A percentile compares a stretch with the other conserved stretches of the same genome.
Conservation (phyloP, 1,140 invertebrate genomes). For the Anastrepha ludens region DNA sequence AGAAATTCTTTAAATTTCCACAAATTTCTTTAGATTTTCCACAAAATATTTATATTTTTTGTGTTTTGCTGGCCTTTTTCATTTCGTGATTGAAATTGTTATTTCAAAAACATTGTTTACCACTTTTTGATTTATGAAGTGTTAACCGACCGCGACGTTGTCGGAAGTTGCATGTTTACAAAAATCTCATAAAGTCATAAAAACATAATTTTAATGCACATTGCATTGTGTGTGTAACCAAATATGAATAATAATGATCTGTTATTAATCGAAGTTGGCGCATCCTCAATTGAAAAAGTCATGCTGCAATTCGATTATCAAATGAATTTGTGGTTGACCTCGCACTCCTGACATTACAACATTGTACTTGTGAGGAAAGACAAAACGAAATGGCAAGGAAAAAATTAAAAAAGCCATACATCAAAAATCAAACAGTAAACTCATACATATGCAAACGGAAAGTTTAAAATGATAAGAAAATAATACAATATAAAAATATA, state of each 20-base stretch:
- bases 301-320: neutral
- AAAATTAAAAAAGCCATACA: neutral
- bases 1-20: too few species aligned
- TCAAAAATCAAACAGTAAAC: neutral
- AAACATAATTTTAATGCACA: slow-evolving; percentile 30
- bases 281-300: slow-evolving; percentile 43
- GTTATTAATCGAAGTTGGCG: slow-evolving; percentile 22
- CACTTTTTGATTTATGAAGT: slow-evolving; percentile 13
- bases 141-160: neutral
- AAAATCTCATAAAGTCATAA: slow-evolving; percentile 33
- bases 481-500: too few species aligned
- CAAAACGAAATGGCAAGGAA: neutral
- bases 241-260: slow-evolving; percentile 13
- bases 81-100: too few species aligned
- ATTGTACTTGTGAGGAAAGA: neutral
- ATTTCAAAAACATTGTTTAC: neutral
- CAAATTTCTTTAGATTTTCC: too few species aligned
- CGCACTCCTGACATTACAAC: slow-evolving; percentile 16
- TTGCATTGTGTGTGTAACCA: neutral
- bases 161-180: slow-evolving; percentile 42
- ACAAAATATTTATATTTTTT: too few species aligned
- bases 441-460: neutral
- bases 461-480: too few species aligned
- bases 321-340: neutral
- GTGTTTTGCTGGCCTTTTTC: too few species aligned